Percentiles rank a stretch among this genome's conserved stretches.
phyloP scores from a whole-genome alignment of 2,888 invertebrate genomes.

The Drosophila rubida region DNA sequence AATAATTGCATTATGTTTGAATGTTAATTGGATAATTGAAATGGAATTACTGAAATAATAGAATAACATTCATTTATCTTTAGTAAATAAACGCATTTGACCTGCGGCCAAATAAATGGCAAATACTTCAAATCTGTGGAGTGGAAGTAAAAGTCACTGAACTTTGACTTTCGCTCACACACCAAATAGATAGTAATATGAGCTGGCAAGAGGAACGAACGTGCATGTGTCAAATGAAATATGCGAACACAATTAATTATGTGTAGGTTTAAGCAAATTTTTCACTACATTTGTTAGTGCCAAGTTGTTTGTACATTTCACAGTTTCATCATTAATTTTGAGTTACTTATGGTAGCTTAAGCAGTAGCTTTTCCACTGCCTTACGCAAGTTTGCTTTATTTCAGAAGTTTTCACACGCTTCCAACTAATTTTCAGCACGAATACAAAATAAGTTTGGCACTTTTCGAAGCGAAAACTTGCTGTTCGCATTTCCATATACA shows the following conservation, averaged over 20 bases:
- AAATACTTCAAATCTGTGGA: background rate
- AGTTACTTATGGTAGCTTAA: background rate
- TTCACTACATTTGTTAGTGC: constrained; percentile 12
- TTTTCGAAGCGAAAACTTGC: constrained; percentile 4
- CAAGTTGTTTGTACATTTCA: constrained; percentile 11
- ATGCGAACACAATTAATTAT: constrained; percentile 1
- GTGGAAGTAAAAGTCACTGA: background rate
- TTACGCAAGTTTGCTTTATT: constrained; percentile 23
- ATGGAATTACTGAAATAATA: constrained; percentile 3
- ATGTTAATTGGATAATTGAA: constrained; percentile 20
- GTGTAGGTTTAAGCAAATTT: background rate
- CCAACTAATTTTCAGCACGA: constrained; percentile 53
- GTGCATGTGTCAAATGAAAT: background rate
- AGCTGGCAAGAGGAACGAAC: no score
- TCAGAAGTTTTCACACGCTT: constrained; percentile 50
- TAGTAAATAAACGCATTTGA: background rate
- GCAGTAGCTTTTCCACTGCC: background rate
- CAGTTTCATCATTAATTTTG: constrained; percentile 15
- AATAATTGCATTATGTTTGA: background rate
- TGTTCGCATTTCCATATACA: constrained; percentile 10
- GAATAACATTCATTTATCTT: background rate
- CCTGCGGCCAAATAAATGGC: background rate
- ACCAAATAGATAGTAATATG: background rate
- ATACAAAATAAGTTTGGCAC: constrained; percentile 38
- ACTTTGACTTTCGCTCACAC: background rate